Conservation (phyloP, 2,888 invertebrate genomes). For the Phorcus lineatus region DNA sequence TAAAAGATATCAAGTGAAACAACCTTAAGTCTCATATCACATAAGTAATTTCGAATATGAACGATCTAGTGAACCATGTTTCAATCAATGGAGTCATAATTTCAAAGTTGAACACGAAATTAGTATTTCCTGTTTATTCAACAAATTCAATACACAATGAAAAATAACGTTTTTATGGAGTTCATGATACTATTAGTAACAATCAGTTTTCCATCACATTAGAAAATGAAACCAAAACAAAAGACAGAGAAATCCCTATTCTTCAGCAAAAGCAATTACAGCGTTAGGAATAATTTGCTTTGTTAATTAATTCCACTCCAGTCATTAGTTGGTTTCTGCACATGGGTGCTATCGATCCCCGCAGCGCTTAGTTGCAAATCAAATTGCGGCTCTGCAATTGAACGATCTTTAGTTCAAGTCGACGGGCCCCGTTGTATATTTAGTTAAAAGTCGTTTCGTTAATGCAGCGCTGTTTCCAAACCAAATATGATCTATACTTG, state of each 20-base stretch:
- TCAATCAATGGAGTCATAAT: no score
- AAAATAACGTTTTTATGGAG: no score
- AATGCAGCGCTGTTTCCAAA: neutral
- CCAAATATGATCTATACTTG: neutral
- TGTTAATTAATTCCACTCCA: neutral
- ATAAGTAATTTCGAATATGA: no score
- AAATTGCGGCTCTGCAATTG: neutral
- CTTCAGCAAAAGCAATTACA: neutral
- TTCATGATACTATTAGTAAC: no score
- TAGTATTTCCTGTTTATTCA: no score
- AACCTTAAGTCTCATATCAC: no score
- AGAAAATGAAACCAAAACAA: no score
- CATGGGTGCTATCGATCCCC: neutral
- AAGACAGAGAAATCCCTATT: neutral
- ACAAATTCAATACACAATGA: no score
- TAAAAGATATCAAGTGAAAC: no score
- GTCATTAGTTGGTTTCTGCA: neutral
- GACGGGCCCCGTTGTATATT: neutral
- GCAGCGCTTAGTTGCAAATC: slow-evolving; percentile 5
- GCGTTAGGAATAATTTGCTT: slow-evolving; percentile 3
- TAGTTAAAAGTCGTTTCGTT: slow-evolving; percentile 7
- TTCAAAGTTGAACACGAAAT: no score
- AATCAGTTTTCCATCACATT: no score
- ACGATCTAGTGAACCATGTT: no score
- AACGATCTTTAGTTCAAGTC: neutral